Evolutionary conservation across 2,888 invertebrate genomes (phyloP), one percentile per base, ranked within the genome.

Genomic region (Caenorhabditis uteleia): DNA sequence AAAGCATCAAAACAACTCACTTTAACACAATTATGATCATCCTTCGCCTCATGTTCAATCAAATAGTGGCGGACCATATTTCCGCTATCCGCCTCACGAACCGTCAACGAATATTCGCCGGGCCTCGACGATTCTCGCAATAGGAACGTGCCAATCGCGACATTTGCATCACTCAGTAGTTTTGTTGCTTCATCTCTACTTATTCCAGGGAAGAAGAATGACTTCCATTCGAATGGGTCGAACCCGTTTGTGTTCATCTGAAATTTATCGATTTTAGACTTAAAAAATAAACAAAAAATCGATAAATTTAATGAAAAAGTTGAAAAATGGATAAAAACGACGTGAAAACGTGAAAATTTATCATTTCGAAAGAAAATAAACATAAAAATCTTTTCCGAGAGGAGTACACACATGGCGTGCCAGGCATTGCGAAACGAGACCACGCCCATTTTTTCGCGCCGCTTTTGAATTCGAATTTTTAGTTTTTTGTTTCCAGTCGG

Each of bases 181-280:
- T 67, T 57, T 25, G 67, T 69, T 5, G 79, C 77, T 34, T 80
- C 77, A 7, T 79, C 75, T 16, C 80, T 55, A 7, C 66, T 59
- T 59, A 80, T 67, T 16, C 56, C 57, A 0, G 58, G 70, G 34
- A 76, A 78, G 38, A 75, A 77, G 56, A 70, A 80, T n/a, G 64
- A 60, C 3, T 68, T 55, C 75, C 74, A 77, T 12, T 77, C 74
- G 49, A 67, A 79, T 16, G 78, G 76, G 48, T 80, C 79, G 44
- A 80, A 80, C 10, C 64, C 54, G 34, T 16, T 40, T 27, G 21
- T 40, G n/a, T 42, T 59, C 53, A 53, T 53, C 43, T 43, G 26
- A 8, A 36, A 43, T 6, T 7, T 3, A 16, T 10, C 16, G 39
- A 25, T 42, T 59, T 16, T 8, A 29, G 18, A 14, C 3, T 45